These are phyloP conservation scores for Connochaetes taurinus DNA, from an alignment of 2,113 vertebrate genomes.

Conservation along the genomic window DNA sequence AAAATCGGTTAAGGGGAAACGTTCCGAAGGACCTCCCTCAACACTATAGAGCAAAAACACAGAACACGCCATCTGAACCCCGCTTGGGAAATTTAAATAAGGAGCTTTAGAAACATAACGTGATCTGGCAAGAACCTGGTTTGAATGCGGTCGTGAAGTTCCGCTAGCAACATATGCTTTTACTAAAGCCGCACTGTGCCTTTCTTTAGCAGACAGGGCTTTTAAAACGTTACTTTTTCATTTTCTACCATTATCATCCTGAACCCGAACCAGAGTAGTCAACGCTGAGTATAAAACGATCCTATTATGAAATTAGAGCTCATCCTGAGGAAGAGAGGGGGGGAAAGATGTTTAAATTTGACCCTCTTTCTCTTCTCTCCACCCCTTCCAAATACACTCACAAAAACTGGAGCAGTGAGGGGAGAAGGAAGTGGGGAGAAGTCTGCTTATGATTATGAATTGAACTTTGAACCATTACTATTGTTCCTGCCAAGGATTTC, in stretches of 20 bases:
- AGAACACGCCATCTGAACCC: constrained; percentile 74
- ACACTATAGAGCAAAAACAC: constrained; percentile 47
- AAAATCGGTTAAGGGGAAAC: constrained; percentile 40
- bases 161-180: constrained; percentile 83
- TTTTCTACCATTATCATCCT: constrained; percentile 71
- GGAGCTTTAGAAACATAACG: constrained; percentile 77
- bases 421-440: constrained; percentile 2
- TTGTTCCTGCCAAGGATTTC: constrained; percentile 74
- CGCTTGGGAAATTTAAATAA: constrained; percentile 80
- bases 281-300: constrained; percentile 76
- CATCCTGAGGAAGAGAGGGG: constrained; percentile 55
- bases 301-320: constrained; percentile 73
- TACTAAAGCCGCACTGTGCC: constrained; percentile 72
- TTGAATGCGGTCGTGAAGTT: constrained; percentile 79
- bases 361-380: background rate
- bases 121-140: constrained; percentile 80
- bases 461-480: constrained; percentile 79
- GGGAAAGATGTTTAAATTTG: constrained; percentile 56
- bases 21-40: constrained; percentile 58
- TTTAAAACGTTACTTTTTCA: constrained; percentile 70
- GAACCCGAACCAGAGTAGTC: constrained; percentile 71
- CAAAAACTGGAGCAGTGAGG: background rate
- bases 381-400: background rate
- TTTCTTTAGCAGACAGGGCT: constrained; percentile 71
- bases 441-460: constrained; percentile 82